These are phyloP conservation scores for Resseliella maxima DNA, from an alignment of 2,888 invertebrate species.

Conservation along the genomic window DNA sequence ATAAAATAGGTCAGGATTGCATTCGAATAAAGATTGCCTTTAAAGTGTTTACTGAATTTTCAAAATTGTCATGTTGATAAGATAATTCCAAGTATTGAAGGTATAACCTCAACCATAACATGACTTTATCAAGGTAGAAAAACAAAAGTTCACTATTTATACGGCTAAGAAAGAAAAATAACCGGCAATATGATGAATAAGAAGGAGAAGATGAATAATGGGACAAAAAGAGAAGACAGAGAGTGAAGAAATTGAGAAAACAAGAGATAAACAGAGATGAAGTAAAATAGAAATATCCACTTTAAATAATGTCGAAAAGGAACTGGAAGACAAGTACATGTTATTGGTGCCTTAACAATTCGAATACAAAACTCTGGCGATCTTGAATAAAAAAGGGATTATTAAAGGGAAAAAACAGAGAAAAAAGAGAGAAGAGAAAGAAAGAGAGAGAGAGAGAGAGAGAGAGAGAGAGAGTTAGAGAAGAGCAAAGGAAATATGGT, in stretches of 20 bases:
- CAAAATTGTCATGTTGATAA: conserved; percentile 28
- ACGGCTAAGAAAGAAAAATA: too few relatives aligned
- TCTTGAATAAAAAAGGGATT: neutral
- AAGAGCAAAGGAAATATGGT: too few relatives aligned
- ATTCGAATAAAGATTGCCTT: neutral
- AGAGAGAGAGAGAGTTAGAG: too few relatives aligned
- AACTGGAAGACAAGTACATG: neutral
- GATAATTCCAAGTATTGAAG: conserved; percentile 3
- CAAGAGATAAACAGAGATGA: too few relatives aligned
- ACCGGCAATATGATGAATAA: too few relatives aligned
- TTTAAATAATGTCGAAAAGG: neutral
- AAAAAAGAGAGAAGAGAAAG: neutral
- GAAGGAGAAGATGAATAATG: too few relatives aligned
- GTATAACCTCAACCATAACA: conserved; percentile 26
- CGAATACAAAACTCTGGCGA: neutral
- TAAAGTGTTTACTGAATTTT: neutral
- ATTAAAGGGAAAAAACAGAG: neutral
- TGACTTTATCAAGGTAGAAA: neutral
- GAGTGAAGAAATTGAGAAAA: too few relatives aligned
- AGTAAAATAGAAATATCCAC: conserved; percentile 8
- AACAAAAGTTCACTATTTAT: neutral
- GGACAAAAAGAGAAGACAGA: too few relatives aligned
- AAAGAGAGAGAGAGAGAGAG: too few relatives aligned
- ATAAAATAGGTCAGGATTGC: conserved; percentile 15
- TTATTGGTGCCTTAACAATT: conserved; percentile 34